phyloP scores from a whole-genome alignment of 2,113 vertebrate genomes.

The Pyrgilauda ruficollis region DNA sequence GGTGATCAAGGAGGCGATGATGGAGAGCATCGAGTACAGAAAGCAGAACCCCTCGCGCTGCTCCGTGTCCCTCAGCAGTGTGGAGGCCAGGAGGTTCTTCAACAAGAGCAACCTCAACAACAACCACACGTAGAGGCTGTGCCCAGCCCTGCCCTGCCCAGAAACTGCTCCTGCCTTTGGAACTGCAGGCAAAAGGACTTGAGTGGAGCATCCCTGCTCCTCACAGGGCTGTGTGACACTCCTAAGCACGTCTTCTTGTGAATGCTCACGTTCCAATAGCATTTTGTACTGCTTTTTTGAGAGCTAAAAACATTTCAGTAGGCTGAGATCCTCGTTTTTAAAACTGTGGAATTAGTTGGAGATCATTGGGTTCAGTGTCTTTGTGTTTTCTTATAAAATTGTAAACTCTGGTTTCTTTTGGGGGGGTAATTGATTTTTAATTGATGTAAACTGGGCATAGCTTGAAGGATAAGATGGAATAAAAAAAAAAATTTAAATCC shows the following conservation, averaged over 20 bases:
- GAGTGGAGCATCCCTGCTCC: neutral
- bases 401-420: neutral
- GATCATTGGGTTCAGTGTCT: neutral
- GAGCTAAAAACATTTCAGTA: conserved; percentile 19
- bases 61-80: conserved; percentile 80
- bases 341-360: neutral
- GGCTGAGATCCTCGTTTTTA: neutral
- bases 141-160: neutral
- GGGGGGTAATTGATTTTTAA: neutral
- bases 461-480: neutral
- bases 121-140: conserved; percentile 51
- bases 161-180: neutral
- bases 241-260: neutral
- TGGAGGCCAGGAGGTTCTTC: conserved; percentile 84
- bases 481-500: neutral
- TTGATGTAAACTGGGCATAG: neutral
- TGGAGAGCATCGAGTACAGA: conserved; percentile 85
- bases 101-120: conserved; percentile 75
- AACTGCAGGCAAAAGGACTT: conserved; percentile 7
- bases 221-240: neutral
- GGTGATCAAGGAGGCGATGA: conserved; percentile 90
- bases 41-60: conserved; percentile 83
- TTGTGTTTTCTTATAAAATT: neutral
- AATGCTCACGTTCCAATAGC: neutral
- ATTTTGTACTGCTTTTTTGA: neutral